A percentile compares a stretch with the other conserved stretches of the same genome.
phyloP scores from a whole-genome alignment of 2,888 invertebrate genomes.

The Diaprepes abbreviatus region DNA sequence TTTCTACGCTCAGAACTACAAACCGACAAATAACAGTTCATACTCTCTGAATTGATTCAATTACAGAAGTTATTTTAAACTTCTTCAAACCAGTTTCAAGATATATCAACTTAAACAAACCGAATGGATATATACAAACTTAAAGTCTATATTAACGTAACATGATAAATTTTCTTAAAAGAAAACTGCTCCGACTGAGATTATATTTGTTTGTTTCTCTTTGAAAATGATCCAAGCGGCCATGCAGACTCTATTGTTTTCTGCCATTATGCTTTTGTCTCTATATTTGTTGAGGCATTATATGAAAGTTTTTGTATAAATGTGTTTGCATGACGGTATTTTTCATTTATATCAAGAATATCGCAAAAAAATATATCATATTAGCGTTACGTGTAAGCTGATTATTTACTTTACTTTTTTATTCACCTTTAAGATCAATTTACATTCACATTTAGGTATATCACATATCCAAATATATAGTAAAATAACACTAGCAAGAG shows the following conservation, averaged over 20 bases:
- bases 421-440: too few relatives aligned
- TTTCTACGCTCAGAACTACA: not conserved
- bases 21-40: not conserved
- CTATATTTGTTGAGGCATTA: conserved; percentile 15
- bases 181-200: not conserved
- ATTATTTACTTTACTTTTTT: too few relatives aligned
- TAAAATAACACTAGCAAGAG: too few relatives aligned
- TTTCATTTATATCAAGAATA: not conserved
- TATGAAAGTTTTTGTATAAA: not conserved
- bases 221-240: conserved; percentile 13
- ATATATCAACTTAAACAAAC: not conserved
- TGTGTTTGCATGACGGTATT: not conserved
- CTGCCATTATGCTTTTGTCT: conserved; percentile 5
- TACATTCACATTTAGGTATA: too few relatives aligned
- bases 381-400: too few relatives aligned
- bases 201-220: conserved; percentile 14
- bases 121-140: too few relatives aligned
- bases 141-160: not conserved
- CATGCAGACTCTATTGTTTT: conserved; percentile 21
- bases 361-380: too few relatives aligned
- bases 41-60: not conserved
- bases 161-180: not conserved
- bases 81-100: not conserved
- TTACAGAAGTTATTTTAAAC: not conserved
- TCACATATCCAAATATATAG: too few relatives aligned